Evolutionary conservation across 2,888 invertebrate genomes (phyloP), one percentile per base, ranked within the genome.

Genomic region (Drosophila buzzatii): DNA sequence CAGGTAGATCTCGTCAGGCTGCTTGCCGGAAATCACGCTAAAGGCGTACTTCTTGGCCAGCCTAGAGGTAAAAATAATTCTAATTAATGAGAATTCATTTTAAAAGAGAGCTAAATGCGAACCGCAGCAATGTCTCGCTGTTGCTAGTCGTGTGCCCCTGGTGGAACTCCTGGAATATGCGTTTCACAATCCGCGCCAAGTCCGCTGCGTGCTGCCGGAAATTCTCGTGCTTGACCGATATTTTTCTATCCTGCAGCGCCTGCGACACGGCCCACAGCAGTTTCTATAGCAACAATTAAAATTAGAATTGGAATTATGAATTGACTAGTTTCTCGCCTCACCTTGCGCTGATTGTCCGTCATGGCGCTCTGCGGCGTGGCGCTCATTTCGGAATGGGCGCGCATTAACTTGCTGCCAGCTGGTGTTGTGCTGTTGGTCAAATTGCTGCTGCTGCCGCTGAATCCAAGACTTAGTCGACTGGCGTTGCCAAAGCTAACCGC

Each of bases 261-360:
- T 96, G 96, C 3, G 96, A 95, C 6, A 97, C 96, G 0, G 97
- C 97, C 97, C 97, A 97, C 20, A 97, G 93, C 33, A 97, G 93
- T 94, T 97, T 97, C 96, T 92, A 41, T n/a, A 12, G n/a, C 16
- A 39, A 51, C 37, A 5, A n/a, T 16, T 6, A 6, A 1, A 27
- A 27, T 27, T 27, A 27, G 27, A 27, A 27, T 27, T 27, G 27
- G 7, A 27, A 27, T 3, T 27, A 27, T 6, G 6, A 3, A 27
- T 27, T 6, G 27, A 27, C 6, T 16, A 14, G 6, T 7, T 16
- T 37, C 41, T n/a, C 41, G 37, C n/a, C n/a, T 16, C 57, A 92
- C 92, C 88, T 92, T 93, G 42, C 92, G 89, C 56, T 93, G 93
- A 68, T 92, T 92, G 62, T 93, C 93, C 2, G 92, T 91, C 71